Evolutionary conservation across 2,797 vertebrate species (phyloP).

Genomic region (Hypotaenidia okinawae): DNA sequence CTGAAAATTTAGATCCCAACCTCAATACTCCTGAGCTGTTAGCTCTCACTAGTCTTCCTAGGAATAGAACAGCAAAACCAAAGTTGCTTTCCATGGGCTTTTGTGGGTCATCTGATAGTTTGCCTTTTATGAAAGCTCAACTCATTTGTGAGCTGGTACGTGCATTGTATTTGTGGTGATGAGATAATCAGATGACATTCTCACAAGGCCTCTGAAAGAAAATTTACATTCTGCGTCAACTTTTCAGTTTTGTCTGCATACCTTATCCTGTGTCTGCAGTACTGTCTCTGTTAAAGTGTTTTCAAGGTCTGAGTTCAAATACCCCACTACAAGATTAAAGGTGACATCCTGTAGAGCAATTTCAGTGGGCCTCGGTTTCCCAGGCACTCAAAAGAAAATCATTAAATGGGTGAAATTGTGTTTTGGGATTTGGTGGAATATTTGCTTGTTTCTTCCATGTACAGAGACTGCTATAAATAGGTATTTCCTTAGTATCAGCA

Average conservation of each 20-base stretch:
- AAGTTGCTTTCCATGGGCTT: not conserved
- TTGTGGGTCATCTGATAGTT: not conserved
- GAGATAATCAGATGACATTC: not conserved
- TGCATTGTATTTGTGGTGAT: not conserved
- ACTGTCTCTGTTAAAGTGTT: not conserved
- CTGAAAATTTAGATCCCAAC: not conserved
- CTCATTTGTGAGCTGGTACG: not conserved
- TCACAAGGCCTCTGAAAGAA: not conserved
- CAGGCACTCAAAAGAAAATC: not conserved
- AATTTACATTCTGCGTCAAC: not conserved
- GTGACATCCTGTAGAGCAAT: not conserved
- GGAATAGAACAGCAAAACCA: not conserved
- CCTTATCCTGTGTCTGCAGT: not conserved
- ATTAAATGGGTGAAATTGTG: not conserved
- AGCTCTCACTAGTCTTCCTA: not conserved
- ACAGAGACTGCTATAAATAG: not conserved
- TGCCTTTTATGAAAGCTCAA: not conserved
- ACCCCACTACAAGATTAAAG: not conserved
- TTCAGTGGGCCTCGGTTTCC: not conserved
- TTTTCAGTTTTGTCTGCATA: not conserved
- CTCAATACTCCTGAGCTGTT: not conserved
- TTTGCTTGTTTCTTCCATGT: not conserved
- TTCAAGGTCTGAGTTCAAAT: not conserved
- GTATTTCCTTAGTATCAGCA: not conserved
- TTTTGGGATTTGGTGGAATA: not conserved